phyloP scores from a whole-genome alignment of 2,113 vertebrate genomes.

The Antechinus stuartii region DNA sequence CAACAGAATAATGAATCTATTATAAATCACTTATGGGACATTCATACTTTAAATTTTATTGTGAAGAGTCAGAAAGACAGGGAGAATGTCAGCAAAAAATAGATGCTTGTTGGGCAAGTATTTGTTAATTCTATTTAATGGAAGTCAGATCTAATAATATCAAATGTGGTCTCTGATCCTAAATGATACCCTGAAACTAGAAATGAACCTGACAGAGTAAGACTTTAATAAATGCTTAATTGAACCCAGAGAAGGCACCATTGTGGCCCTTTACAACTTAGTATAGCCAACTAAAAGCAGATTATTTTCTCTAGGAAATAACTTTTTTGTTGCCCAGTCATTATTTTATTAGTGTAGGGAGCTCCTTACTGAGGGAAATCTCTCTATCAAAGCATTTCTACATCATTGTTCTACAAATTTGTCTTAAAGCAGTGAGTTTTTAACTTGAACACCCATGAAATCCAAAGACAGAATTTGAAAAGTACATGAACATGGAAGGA shows the following conservation, averaged over 20 bases:
- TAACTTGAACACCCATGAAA: background rate
- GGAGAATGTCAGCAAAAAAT: constrained; percentile 1
- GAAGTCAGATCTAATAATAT: background rate
- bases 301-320: background rate
- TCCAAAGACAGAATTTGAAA: background rate
- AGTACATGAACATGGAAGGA: background rate
- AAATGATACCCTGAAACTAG: background rate
- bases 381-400: background rate
- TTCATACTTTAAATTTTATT: background rate
- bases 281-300: background rate
- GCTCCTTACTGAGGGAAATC: background rate
- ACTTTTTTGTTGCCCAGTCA: background rate
- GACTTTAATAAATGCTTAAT: background rate
- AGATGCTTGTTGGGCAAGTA: background rate
- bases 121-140: background rate
- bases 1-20: background rate
- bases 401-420: background rate
- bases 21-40: background rate
- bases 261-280: background rate
- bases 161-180: background rate
- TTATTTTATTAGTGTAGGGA: background rate
- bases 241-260: background rate
- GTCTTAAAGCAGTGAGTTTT: background rate
- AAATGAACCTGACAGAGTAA: background rate
- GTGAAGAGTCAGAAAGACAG: background rate